Base-by-base conservation (phyloP, 92 coral and sea anemone species). In the Phenganax subtilis region DNA sequence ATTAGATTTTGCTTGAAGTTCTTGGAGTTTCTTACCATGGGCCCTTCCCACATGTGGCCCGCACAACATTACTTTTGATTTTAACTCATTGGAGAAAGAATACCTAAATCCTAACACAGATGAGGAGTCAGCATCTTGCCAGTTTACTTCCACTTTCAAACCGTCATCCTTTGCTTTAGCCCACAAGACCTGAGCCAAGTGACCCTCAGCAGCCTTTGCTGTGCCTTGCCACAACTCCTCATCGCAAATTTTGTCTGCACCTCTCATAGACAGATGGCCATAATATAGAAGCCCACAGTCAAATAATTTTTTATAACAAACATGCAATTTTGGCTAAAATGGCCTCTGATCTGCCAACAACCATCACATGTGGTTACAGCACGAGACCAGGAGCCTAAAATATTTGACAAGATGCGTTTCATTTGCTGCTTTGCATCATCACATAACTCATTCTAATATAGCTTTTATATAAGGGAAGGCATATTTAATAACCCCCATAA, bases 341-440 rank as follows among this genome's bases (percentile, higher is more conserved):
- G 81, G 3, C 91, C 88, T 25, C 87, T 63, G 8, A 86, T 79
- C 7, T 37, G 80, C 89, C 89, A 88, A 71, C 89, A 88, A 55
- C 91, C 91, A 88, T 88, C 89, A 77, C 87, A 88, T n/a, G 87
- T 75, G 16, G 88, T 85, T 52, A 85, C 87, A 2, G 85, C 91
- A 1, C 76, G 76, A 17, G 80, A 54, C 88, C 90, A 87, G 58
- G 85, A 82, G 9, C 89, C 88, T 7, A 85, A 12, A 20, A 29
- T 73, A 57, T 78, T 77, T 16, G 72, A 55, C 20, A 77, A 12
- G 79, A 72, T 56, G 14, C 76, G 54, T 72, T 88, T 80, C 93
- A 90, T 90, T 14, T 80, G 72, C 2, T 79, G 75, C 80, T 90
- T 90, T 51, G 89, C 84, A 10, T 55, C 86, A 47, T 81, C 85